Percentiles rank a stretch among this genome's conserved stretches.
phyloP scores from a whole-genome alignment of 2,797 vertebrate genomes.

The Babyrousa celebensis region DNA sequence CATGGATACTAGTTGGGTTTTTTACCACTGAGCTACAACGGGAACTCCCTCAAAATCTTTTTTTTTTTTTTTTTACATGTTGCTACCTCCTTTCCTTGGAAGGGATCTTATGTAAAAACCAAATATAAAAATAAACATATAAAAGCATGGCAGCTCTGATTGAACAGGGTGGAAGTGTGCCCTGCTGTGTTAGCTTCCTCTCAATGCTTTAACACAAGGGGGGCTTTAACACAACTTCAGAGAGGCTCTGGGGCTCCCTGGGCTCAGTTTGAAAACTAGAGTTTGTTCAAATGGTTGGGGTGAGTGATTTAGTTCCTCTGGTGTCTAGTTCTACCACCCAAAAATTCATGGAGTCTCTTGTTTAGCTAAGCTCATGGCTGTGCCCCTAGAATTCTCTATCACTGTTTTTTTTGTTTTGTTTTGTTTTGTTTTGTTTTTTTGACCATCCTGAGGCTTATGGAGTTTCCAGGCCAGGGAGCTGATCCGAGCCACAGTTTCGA shows the following conservation, averaged over 20 bases:
- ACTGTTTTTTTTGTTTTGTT: neutral
- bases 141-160: neutral
- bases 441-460: too few species aligned
- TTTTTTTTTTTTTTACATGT: too few species aligned
- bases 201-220: neutral
- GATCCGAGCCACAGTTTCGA: too few species aligned
- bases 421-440: too few species aligned
- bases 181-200: neutral
- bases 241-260: neutral
- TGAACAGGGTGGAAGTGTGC: neutral
- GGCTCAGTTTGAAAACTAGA: neutral
- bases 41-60: too few species aligned
- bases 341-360: neutral
- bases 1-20: too few species aligned
- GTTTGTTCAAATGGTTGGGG: neutral
- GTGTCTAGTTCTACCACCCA: neutral
- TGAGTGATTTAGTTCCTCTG: neutral
- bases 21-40: too few species aligned
- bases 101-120: neutral
- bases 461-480: too few species aligned
- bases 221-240: neutral
- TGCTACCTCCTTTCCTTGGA: neutral
- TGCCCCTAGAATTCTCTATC: neutral
- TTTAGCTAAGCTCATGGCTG: neutral
- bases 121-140: neutral